Evolutionary conservation across 1,140 invertebrate genomes (phyloP).

Genomic region (Anastatus disparis): DNA sequence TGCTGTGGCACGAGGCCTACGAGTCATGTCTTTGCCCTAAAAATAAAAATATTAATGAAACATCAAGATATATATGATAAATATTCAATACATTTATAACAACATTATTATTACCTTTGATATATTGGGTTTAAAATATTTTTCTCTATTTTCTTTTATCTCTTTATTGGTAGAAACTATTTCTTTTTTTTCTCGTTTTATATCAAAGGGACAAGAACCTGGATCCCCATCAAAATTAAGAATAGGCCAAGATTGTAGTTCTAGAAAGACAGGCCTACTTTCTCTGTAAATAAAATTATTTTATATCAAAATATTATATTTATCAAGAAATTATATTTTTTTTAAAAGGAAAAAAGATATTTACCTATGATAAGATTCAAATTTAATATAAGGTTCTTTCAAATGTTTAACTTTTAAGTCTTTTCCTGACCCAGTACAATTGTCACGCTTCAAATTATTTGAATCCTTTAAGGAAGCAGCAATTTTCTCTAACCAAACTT

Average conservation of each 20-base stretch:
- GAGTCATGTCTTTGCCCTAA: conserved; percentile 71
- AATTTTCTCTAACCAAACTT: conserved; percentile 63
- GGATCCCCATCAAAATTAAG: conserved; percentile 63
- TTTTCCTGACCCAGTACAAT: conserved; percentile 49
- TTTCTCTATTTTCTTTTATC: conserved; percentile 60
- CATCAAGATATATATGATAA: neutral
- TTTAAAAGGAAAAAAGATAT: conserved; percentile 18
- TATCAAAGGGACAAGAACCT: conserved; percentile 61
- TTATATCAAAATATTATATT: neutral
- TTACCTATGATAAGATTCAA: conserved; percentile 66
- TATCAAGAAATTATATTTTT: conserved; percentile 13
- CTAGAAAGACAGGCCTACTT: conserved; percentile 64
- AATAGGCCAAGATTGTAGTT: conserved; percentile 64
- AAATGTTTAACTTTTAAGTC: conserved; percentile 60
- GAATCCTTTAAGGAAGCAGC: conserved; percentile 56
- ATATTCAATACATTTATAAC: neutral
- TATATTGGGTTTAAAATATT: conserved; percentile 38
- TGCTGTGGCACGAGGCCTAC: conserved; percentile 72
- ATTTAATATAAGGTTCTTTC: conserved; percentile 66
- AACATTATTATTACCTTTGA: conserved; percentile 19
- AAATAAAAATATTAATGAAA: neutral
- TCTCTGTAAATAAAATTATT: conserved; percentile 51
- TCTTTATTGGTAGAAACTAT: conserved; percentile 46
- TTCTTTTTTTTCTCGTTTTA: conserved; percentile 49
- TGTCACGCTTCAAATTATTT: conserved; percentile 50